phyloP scores from a whole-genome alignment of 2,797 vertebrate genomes.

The Lateolabrax maculatus region DNA sequence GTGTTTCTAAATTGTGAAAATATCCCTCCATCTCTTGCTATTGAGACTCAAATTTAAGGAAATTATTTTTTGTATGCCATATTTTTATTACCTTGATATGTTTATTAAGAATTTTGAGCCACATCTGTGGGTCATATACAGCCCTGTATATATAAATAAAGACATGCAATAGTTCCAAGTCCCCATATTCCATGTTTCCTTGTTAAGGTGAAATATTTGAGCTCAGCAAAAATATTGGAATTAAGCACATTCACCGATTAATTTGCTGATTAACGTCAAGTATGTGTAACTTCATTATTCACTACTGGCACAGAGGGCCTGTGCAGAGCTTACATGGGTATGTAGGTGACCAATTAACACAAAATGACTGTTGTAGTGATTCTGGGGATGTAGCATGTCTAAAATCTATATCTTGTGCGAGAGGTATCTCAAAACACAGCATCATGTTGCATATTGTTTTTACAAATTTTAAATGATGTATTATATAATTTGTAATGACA shows the following conservation, averaged over 20 bases:
- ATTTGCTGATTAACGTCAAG: not conserved
- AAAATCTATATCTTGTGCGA: not conserved
- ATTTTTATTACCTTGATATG: constrained; percentile 48
- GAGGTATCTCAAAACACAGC: not conserved
- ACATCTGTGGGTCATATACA: constrained; percentile 24
- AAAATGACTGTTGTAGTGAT: constrained; percentile 8
- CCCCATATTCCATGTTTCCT: constrained; percentile 4
- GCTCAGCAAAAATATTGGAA: not conserved
- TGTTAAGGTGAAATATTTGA: not conserved
- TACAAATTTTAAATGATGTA: not conserved
- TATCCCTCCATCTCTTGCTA: constrained; percentile 34
- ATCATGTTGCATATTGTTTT: not conserved
- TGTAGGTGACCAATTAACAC: not conserved
- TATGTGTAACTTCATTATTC: not conserved
- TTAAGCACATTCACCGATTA: not conserved
- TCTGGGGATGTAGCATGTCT: not conserved
- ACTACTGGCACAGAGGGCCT: not conserved
- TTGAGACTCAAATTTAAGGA: constrained; percentile 48
- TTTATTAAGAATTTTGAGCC: constrained; percentile 29
- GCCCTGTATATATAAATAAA: constrained; percentile 42
- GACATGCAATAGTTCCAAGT: constrained; percentile 32
- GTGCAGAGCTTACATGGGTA: not conserved
- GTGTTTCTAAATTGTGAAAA: constrained; percentile 20
- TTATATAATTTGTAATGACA: not conserved
- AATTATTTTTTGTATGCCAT: constrained; percentile 61